phyloP scores from a whole-genome alignment of 2,888 invertebrate species.

The Parthenolecanium corni region DNA sequence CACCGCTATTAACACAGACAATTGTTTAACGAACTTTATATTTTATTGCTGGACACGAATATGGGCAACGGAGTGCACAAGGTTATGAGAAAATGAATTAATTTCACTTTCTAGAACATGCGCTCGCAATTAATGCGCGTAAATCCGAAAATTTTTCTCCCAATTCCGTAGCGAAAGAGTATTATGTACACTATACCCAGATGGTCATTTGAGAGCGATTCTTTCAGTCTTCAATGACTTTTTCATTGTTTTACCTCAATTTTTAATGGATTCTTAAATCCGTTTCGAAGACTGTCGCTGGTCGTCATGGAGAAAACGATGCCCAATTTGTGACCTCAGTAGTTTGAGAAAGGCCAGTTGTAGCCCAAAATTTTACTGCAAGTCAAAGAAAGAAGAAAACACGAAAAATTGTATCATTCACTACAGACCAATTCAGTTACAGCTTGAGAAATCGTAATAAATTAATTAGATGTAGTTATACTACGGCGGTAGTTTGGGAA shows the following conservation, averaged over 20 bases:
- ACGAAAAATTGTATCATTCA: background rate
- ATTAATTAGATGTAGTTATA: too few species aligned
- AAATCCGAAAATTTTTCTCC: background rate
- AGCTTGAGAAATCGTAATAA: too few species aligned
- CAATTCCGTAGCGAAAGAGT: background rate
- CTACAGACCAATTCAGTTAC: too few species aligned
- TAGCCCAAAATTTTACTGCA: too few species aligned
- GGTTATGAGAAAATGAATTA: slow-evolving; percentile 22
- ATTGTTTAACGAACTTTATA: slow-evolving; percentile 19
- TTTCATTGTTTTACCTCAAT: background rate
- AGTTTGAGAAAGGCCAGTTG: background rate
- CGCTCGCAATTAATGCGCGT: background rate
- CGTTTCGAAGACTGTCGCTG: background rate
- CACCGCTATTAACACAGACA: slow-evolving; percentile 5
- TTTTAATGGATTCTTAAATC: background rate
- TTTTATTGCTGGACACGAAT: background rate
- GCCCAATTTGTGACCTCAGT: too few species aligned
- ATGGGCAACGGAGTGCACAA: slow-evolving; percentile 9
- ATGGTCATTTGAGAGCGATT: background rate
- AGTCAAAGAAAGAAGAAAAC: background rate
- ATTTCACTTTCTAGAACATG: slow-evolving; percentile 12
- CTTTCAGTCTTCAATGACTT: background rate
- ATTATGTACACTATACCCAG: too few species aligned
- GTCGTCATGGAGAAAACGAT: too few species aligned
- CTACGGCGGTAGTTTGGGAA: too few species aligned